phyloP scores from a whole-genome alignment of 2,888 invertebrate genomes.

The Hypena proboscidalis region DNA sequence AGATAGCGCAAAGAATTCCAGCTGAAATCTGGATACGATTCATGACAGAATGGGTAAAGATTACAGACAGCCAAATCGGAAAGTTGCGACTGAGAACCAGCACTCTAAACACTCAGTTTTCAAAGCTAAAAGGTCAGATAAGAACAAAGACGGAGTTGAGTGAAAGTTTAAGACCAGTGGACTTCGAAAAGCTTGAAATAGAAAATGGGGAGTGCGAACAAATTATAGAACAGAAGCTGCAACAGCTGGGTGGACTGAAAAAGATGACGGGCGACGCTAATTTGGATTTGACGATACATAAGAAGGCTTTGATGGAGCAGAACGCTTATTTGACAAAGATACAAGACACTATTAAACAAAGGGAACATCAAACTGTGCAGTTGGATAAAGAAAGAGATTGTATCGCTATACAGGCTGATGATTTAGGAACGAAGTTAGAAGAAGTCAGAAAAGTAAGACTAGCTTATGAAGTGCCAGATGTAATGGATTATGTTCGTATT shows the following conservation, averaged over 20 bases:
- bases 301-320: slow-evolving; percentile 83
- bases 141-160: slow-evolving; percentile 84
- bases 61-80: slow-evolving; percentile 82
- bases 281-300: slow-evolving; percentile 82
- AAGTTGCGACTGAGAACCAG: slow-evolving; percentile 85
- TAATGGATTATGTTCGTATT: slow-evolving; percentile 84
- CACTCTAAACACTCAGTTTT: slow-evolving; percentile 81
- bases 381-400: slow-evolving; percentile 69
- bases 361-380: slow-evolving; percentile 64
- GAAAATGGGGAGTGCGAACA: slow-evolving; percentile 82
- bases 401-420: slow-evolving; percentile 69
- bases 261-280: slow-evolving; percentile 86
- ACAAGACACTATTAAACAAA: slow-evolving; percentile 66
- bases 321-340: slow-evolving; percentile 71
- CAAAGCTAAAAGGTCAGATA: slow-evolving; percentile 82
- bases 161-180: slow-evolving; percentile 85
- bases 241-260: slow-evolving; percentile 83
- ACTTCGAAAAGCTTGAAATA: slow-evolving; percentile 87
- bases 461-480: slow-evolving; percentile 82
- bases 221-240: slow-evolving; percentile 83
- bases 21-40: slow-evolving; percentile 86
- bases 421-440: slow-evolving; percentile 61
- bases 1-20: slow-evolving; percentile 86
- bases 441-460: slow-evolving; percentile 67
- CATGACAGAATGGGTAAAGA: slow-evolving; percentile 86